Base-by-base conservation (phyloP, 2,888 invertebrate genomes). In the Buathra laborator region DNA sequence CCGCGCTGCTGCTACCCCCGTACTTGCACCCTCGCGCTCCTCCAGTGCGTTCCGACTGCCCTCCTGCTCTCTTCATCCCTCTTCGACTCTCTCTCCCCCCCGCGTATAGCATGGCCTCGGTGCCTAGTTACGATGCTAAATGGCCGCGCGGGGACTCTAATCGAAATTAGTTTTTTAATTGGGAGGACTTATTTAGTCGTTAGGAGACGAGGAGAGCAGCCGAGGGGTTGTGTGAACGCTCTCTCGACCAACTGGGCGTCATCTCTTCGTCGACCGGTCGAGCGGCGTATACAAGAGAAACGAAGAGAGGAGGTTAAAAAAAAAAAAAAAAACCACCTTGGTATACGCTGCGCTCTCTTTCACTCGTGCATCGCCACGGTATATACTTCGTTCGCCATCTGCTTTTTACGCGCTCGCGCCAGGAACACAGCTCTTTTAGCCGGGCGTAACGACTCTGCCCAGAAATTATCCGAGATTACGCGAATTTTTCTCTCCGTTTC, bases 161-260 rank as follows among this genome's bases (percentile, higher is more conserved):
- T 93, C 93, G 93, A 92, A 93, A 93, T 93, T 90, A 92, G 91
- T 93, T 93, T 93, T 93, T 93, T 93, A 93, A 93, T 93, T 93
- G 93, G 89, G 83, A 86, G 86, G 92, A 92, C 92, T 93, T 93
- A 92, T 92, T 93, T 91, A 90, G 92, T 91, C 92, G 91, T 93
- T 93, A 91, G 89, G 88, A 88, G 80, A 43, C 82, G 80, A 80
- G 79, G 76, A 76, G 81, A 81, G 70, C 62, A 44, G 62, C 64
- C 56, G 76, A 75, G 85, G 75, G 83, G 80, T 70, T 14, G 78
- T 53, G 62, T 53, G 68, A 70, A 19, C 24, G 74, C 51, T 59
- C 29, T 14, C 75, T 5, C 37, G 37, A 37, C 66, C 72, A 78
- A 74, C 81, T 71, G 84, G 64, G 68, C 80, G 67, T 76, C 78